A percentile compares a stretch with the other conserved stretches of the same genome.
These are phyloP conservation scores for Agonopterix alstromeriana DNA, from an alignment of 2,888 invertebrate genomes.

Conservation along the genomic window DNA sequence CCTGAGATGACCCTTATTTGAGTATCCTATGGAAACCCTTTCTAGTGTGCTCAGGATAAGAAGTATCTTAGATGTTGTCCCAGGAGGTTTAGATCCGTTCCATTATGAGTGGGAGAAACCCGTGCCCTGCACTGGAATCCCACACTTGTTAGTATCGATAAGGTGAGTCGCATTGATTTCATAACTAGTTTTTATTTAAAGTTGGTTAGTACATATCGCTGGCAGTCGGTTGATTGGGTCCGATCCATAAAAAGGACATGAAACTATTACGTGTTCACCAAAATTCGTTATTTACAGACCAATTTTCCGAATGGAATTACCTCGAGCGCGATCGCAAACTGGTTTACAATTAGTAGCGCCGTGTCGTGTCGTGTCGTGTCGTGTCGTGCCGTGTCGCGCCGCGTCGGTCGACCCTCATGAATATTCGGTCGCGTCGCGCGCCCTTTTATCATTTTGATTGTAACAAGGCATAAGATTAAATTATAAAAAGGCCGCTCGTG, in stretches of 20 bases:
- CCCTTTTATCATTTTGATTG: conserved; percentile 41
- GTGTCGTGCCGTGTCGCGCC: neutral
- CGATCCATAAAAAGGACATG: neutral
- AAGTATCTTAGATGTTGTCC: too few relatives aligned
- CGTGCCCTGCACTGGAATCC: too few relatives aligned
- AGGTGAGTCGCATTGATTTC: too few relatives aligned
- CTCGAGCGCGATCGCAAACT: conserved; percentile 1
- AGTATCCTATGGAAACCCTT: too few relatives aligned
- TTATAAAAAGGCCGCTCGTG: conserved; percentile 44
- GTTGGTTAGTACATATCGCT: too few relatives aligned
- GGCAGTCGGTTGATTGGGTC: neutral
- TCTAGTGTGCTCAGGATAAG: too few relatives aligned
- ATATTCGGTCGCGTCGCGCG: conserved; percentile 21
- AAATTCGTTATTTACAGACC: conserved; percentile 9
- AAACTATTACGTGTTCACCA: neutral
- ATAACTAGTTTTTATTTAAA: too few relatives aligned
- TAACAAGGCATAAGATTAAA: conserved; percentile 48
- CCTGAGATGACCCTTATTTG: too few relatives aligned
- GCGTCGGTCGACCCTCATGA: conserved; percentile 16
- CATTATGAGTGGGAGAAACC: too few relatives aligned
- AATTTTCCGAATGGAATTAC: conserved; percentile 11
- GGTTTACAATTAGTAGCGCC: conserved; percentile 10
- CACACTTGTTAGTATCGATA: too few relatives aligned
- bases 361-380: conserved; percentile 3
- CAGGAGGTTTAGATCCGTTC: too few relatives aligned